A percentile compares a stretch with the other conserved stretches of the same genome.
Conservation (phyloP, 2,797 vertebrate species). For the Helarctos malayanus region DNA sequence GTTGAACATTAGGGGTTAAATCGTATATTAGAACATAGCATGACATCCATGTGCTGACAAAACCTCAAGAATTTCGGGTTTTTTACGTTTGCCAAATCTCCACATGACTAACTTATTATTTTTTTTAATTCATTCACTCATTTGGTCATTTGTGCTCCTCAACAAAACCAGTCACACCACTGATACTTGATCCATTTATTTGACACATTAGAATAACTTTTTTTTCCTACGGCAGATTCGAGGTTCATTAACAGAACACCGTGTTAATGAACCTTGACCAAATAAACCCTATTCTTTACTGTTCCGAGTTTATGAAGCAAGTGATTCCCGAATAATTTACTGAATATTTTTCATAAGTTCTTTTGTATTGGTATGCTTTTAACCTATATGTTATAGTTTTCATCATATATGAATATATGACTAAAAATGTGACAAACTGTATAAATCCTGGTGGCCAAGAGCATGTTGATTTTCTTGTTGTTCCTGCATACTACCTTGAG, state of each 20-base stretch:
- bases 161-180: background rate
- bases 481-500: background rate
- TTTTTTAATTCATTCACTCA: background rate
- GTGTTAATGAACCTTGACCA: background rate
- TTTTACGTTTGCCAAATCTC: background rate
- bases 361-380: background rate
- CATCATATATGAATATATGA: background rate
- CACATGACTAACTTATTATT: background rate
- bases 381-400: background rate
- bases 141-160: conserved; percentile 8
- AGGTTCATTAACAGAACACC: background rate
- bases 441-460: background rate
- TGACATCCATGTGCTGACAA: background rate
- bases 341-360: background rate
- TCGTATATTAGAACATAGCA: background rate
- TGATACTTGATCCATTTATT: background rate
- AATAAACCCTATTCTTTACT: background rate
- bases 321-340: background rate
- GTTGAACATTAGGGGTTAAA: background rate
- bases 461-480: background rate
- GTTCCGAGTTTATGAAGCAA: conserved; percentile 11
- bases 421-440: background rate
- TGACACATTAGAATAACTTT: background rate
- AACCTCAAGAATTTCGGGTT: background rate
- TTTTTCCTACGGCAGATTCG: background rate